These are phyloP conservation scores for Melieria crassipennis DNA, from an alignment of 2,888 invertebrate genomes.

Conservation along the genomic window DNA sequence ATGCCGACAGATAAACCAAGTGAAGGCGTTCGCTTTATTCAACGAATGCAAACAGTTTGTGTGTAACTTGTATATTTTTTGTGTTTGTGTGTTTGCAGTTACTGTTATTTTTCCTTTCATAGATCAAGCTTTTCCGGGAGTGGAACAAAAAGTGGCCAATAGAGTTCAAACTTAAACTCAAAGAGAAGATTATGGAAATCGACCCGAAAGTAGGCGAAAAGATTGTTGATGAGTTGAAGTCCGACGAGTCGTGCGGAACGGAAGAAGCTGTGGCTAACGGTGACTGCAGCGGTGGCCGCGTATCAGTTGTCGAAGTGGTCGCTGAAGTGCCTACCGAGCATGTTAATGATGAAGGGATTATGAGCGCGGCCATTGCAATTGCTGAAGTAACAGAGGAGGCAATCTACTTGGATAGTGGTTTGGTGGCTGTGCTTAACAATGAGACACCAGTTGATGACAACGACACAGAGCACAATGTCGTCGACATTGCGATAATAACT, in stretches of 20 bases:
- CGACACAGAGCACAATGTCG: conserved; percentile 29
- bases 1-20: conserved; percentile 16
- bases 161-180: conserved; percentile 76
- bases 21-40: too few relatives aligned
- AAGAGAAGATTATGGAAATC: conserved; percentile 76
- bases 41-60: too few relatives aligned
- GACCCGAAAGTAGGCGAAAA: conserved; percentile 79
- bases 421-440: conserved; percentile 53
- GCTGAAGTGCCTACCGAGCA: neutral
- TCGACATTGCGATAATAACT: conserved; percentile 44
- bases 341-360: conserved; percentile 34
- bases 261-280: conserved; percentile 8
- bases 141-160: conserved; percentile 84
- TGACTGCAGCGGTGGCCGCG: conserved; percentile 16
- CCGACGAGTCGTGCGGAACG: conserved; percentile 37
- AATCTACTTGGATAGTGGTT: conserved; percentile 46
- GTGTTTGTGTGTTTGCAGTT: conserved; percentile 14
- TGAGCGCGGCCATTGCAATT: conserved; percentile 26
- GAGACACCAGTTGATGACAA: conserved; percentile 56
- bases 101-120: conserved; percentile 46
- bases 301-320: conserved; percentile 3
- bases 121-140: conserved; percentile 85
- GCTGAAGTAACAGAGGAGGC: conserved; percentile 32
- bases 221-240: conserved; percentile 68
- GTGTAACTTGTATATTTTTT: too few relatives aligned